Percentiles rank a stretch among this genome's conserved stretches.
phyloP scores from a whole-genome alignment of 2,797 vertebrate genomes.

The Amniataba percoides region DNA sequence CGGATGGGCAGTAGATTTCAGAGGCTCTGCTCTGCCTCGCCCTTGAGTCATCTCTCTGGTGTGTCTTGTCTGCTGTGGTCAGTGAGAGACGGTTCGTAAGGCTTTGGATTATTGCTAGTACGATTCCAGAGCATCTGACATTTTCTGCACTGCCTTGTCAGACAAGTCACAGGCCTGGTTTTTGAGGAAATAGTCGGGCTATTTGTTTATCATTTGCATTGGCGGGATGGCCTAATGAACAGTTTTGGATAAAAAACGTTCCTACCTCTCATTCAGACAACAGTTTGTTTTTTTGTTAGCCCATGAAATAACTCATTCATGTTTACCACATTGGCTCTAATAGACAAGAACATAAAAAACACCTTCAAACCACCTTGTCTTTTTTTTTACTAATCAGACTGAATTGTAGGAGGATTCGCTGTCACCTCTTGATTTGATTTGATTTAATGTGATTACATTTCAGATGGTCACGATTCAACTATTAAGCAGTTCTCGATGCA shows the following conservation, averaged over 20 bases:
- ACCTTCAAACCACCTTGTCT: background rate
- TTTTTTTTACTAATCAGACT: background rate
- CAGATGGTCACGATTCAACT: no score
- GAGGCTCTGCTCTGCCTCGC: constrained; percentile 2
- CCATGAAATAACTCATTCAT: constrained; percentile 25
- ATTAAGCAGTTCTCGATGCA: no score
- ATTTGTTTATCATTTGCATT: constrained; percentile 40
- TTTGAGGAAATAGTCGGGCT: constrained; percentile 36
- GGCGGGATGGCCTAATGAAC: constrained; percentile 36
- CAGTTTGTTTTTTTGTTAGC: constrained; percentile 25
- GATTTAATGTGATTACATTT: no score
- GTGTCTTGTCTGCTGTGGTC: constrained; percentile 4
- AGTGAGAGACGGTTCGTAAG: background rate
- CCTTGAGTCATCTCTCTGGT: constrained; percentile 26
- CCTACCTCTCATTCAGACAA: constrained; percentile 16
- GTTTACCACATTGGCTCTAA: background rate
- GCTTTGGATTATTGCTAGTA: constrained; percentile 24
- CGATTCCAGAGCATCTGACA: constrained; percentile 10
- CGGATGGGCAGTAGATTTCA: constrained; percentile 21
- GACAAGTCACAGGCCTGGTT: constrained; percentile 12
- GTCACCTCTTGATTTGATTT: no score
- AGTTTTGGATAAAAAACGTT: constrained; percentile 17
- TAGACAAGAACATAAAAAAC: background rate
- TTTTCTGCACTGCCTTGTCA: constrained; percentile 31
- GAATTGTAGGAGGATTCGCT: background rate